Conservation (phyloP, 1,140 invertebrate genomes). For the Penaeus vannamei region DNA sequence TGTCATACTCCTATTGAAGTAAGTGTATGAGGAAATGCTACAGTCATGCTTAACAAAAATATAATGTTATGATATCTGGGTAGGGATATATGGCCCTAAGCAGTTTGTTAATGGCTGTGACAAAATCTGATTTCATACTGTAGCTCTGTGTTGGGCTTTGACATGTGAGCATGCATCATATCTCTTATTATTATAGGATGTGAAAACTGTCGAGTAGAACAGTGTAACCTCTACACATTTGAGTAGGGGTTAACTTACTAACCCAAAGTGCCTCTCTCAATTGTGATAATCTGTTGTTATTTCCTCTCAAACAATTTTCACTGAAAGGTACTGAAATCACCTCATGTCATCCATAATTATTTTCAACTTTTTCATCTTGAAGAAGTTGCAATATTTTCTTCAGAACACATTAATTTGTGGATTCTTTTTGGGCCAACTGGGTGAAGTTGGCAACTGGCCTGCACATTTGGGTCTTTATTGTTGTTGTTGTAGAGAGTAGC, state of each 20-base stretch:
- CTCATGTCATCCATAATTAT: conserved; percentile 58
- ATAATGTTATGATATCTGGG: too few relatives aligned
- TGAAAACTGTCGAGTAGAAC: conserved; percentile 58
- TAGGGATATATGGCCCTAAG: too few relatives aligned
- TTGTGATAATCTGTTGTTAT: conserved; percentile 68
- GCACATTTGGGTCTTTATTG: conserved; percentile 55
- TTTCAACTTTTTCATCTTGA: conserved; percentile 44
- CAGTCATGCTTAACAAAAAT: background rate
- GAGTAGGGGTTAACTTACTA: conserved; percentile 68
- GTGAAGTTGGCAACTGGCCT: conserved; percentile 53
- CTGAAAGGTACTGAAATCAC: conserved; percentile 53
- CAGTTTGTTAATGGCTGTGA: background rate
- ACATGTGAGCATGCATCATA: background rate
- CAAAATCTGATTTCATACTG: background rate
- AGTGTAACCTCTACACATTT: conserved; percentile 68
- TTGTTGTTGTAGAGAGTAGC: conserved; percentile 64
- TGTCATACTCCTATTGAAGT: conserved; percentile 16
- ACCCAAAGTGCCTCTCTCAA: conserved; percentile 69
- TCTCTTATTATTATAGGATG: conserved; percentile 18
- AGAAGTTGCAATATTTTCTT: conserved; percentile 28
- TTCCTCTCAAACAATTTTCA: conserved; percentile 64
- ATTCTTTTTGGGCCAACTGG: conserved; percentile 42
- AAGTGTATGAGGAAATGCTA: conserved; percentile 19
- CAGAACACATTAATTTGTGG: conserved; percentile 26
- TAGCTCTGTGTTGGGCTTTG: background rate